A percentile compares a stretch with the other conserved stretches of the same genome.
phyloP scores from a whole-genome alignment of 2,113 vertebrate genomes.

The Pao palembangensis region DNA sequence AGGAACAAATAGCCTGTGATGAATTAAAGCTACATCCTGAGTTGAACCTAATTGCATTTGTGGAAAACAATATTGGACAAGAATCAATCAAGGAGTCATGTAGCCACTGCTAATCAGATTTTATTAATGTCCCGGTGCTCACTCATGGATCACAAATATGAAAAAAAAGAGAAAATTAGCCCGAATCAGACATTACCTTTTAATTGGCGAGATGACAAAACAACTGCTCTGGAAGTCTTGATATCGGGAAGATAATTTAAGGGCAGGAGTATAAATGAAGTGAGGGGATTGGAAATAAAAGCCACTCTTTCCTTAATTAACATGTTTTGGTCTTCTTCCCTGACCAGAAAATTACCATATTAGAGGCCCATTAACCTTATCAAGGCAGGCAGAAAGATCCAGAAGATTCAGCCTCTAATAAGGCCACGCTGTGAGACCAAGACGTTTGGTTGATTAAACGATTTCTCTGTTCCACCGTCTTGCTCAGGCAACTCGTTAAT shows the following conservation, averaged over 20 bases:
- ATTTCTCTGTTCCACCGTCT: slow-evolving; percentile 28
- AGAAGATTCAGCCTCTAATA: slow-evolving; percentile 50
- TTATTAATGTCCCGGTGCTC: slow-evolving; percentile 60
- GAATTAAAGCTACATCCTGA: slow-evolving; percentile 23
- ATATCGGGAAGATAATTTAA: slow-evolving; percentile 55
- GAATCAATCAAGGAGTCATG: slow-evolving; percentile 58
- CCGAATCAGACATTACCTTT: slow-evolving; percentile 26
- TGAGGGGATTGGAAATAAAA: slow-evolving; percentile 11
- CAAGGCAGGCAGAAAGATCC: slow-evolving; percentile 44
- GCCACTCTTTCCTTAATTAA: slow-evolving; percentile 60
- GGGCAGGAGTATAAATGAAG: slow-evolving; percentile 32
- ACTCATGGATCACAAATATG: slow-evolving; percentile 58
- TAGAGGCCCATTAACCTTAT: slow-evolving; percentile 57
- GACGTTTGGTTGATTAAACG: slow-evolving; percentile 51
- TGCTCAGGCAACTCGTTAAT: slow-evolving; percentile 39
- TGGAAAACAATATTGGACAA: slow-evolving; percentile 44
- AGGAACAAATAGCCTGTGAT: slow-evolving; percentile 11
- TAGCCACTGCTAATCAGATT: slow-evolving; percentile 44
- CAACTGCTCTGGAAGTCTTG: slow-evolving; percentile 51
- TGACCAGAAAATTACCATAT: slow-evolving; percentile 44
- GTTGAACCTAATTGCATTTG: slow-evolving; percentile 47
- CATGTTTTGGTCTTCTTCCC: slow-evolving; percentile 53
- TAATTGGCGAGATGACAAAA: slow-evolving; percentile 65
- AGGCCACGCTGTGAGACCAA: slow-evolving; percentile 29
- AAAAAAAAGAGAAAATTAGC: slow-evolving; percentile 37